Evolutionary conservation across 2,888 invertebrate genomes (phyloP).

Genomic region (Andrena bicolor): DNA sequence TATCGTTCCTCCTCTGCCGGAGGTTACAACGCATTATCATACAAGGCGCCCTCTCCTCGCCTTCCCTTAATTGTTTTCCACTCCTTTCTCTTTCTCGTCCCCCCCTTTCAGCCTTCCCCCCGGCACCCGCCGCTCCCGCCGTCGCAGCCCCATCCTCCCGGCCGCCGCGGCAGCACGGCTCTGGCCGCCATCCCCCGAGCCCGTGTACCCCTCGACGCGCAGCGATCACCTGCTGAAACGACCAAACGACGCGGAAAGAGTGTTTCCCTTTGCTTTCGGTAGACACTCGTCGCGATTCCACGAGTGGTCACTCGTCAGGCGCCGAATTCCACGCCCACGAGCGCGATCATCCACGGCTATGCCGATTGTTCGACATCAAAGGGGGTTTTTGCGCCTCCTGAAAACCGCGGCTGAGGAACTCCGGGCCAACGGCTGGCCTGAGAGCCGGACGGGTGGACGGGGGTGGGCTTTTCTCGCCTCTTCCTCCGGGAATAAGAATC

Average conservation of each 20-base stretch:
- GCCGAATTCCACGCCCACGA: constrained; percentile 65
- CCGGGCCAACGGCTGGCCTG: too few relatives aligned
- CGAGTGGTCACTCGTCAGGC: constrained; percentile 73
- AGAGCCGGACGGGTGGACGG: too few relatives aligned
- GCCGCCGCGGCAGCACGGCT: constrained; percentile 9
- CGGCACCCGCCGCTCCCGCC: not conserved
- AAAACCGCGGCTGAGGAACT: constrained; percentile 25
- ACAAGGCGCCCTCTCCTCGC: constrained; percentile 79
- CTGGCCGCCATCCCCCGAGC: constrained; percentile 9
- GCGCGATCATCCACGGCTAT: constrained; percentile 42
- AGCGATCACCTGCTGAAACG: constrained; percentile 64
- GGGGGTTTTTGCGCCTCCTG: constrained; percentile 52
- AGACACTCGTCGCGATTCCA: constrained; percentile 54
- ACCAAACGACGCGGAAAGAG: constrained; percentile 59
- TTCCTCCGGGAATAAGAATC: constrained; percentile 47
- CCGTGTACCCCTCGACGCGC: constrained; percentile 32
- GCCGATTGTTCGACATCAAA: constrained; percentile 64
- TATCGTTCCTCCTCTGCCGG: constrained; percentile 75
- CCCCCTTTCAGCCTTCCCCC: constrained; percentile 14
- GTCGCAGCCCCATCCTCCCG: not conserved
- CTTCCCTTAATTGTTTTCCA: constrained; percentile 79
- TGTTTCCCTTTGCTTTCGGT: constrained; percentile 60
- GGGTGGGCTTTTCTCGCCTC: not conserved
- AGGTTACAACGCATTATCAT: constrained; percentile 83
- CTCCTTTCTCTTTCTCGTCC: constrained; percentile 52